Evolutionary conservation across 2,888 invertebrate species (phyloP).

Genomic region (Halocaridina rubra): DNA sequence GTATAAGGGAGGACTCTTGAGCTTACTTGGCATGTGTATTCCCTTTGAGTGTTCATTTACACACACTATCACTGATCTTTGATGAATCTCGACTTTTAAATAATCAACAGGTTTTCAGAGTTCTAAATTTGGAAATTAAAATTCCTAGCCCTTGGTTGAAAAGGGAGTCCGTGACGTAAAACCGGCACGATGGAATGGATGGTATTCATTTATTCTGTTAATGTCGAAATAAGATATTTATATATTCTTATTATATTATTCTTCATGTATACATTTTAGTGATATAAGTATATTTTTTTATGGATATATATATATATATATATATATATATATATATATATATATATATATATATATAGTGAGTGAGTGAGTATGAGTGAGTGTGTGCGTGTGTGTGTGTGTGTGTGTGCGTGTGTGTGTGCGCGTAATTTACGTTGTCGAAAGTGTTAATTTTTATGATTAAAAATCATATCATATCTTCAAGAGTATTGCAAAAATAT

Average conservation of each 20-base stretch:
- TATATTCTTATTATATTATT: not conserved
- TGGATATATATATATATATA: constrained; percentile 9
- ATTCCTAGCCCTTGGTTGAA: not conserved
- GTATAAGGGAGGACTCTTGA: too few species aligned
- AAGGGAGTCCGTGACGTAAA: too few species aligned
- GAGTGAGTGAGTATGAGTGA: not conserved
- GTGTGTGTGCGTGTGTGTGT: not conserved
- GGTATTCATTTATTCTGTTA: not conserved
- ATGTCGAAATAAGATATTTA: not conserved
- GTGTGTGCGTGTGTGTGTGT: not conserved
- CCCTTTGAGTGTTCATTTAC: too few species aligned
- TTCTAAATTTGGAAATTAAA: not conserved
- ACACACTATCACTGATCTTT: too few species aligned
- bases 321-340: constrained; percentile 14
- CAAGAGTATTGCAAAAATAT: not conserved
- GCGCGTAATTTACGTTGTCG: not conserved
- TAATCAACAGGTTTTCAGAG: not conserved
- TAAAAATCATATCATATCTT: not conserved
- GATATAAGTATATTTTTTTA: not conserved
- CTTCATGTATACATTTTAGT: too few species aligned
- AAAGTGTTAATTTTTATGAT: not conserved
- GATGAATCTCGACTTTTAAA: too few species aligned
- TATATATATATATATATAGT: not conserved
- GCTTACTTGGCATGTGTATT: too few species aligned
- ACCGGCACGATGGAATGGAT: not conserved